Conservation (phyloP, 2,888 invertebrate species). For the Linnaemya vulpina region DNA sequence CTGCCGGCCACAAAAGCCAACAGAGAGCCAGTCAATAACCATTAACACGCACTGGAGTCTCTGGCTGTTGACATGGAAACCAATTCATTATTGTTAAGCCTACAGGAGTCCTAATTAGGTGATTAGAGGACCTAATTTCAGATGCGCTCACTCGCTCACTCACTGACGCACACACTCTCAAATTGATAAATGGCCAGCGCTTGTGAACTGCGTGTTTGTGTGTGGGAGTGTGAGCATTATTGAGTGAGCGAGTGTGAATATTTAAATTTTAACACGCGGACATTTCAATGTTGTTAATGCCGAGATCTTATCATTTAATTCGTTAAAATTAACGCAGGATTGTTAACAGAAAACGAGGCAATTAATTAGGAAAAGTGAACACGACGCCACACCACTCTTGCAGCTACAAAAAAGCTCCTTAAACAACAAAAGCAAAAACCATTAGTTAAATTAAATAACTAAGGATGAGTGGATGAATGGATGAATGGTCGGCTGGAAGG, state of each 20-base stretch:
- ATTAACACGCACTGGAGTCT: constrained; percentile 49
- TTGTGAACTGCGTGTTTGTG: not conserved
- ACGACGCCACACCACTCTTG: constrained; percentile 62
- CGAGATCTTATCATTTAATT: constrained; percentile 83
- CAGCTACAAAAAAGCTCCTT: not conserved
- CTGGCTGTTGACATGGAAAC: constrained; percentile 59
- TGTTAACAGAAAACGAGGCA: constrained; percentile 81
- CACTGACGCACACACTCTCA: not conserved
- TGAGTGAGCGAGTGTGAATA: constrained; percentile 28
- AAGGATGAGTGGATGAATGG: not conserved
- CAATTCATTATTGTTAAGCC: constrained; percentile 59
- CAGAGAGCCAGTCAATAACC: constrained; percentile 31
- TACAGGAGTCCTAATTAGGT: constrained; percentile 42
- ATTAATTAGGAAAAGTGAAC: constrained; percentile 79
- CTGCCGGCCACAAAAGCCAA: not conserved
- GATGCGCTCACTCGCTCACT: constrained; percentile 22
- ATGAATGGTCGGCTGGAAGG: not conserved
- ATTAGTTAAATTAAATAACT: constrained; percentile 50
- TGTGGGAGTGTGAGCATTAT: too few relatives aligned
- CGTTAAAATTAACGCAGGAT: constrained; percentile 83
- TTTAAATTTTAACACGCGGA: constrained; percentile 20
- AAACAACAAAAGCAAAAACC: constrained; percentile 14
- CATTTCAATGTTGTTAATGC: constrained; percentile 60
- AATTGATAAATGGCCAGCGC: constrained; percentile 50
- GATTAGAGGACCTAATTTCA: constrained; percentile 54